Conservation (phyloP, 2,888 invertebrate species). For the Notodonta dromedarius region DNA sequence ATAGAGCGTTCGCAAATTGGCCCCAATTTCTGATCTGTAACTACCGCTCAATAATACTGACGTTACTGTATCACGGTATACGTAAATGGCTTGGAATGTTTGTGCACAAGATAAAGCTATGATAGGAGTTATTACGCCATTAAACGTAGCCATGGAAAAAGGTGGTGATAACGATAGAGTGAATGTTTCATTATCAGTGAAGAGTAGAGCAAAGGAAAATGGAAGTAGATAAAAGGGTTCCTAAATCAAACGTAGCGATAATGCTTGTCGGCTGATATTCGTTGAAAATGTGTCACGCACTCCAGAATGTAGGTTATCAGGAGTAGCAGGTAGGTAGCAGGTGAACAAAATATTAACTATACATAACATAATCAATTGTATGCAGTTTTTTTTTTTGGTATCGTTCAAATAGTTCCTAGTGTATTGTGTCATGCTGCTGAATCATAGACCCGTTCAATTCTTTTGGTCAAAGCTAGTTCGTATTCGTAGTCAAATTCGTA, state of each 20-base stretch:
- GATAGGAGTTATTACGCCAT: slow-evolving; percentile 29
- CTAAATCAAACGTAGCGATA: slow-evolving; percentile 48
- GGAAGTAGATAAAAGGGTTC: slow-evolving; percentile 25
- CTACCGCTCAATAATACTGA: slow-evolving; percentile 32
- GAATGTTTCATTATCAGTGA: slow-evolving; percentile 28
- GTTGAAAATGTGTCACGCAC: slow-evolving; percentile 67
- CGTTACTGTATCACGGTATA: slow-evolving; percentile 14
- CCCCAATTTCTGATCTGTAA: slow-evolving; percentile 55
- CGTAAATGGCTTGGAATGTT: slow-evolving; percentile 32
- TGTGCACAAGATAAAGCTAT: slow-evolving; percentile 20
- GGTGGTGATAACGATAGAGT: slow-evolving; percentile 30
- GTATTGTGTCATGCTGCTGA: slow-evolving; percentile 4
- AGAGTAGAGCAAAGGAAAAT: slow-evolving; percentile 33
- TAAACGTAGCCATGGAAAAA: slow-evolving; percentile 19
- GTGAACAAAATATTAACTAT: slow-evolving; percentile 41
- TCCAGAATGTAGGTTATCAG: slow-evolving; percentile 48
- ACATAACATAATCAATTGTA: slow-evolving; percentile 30
- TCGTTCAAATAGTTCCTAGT: not conserved
- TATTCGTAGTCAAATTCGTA: not conserved
- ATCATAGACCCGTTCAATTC: not conserved
- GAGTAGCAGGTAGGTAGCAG: slow-evolving; percentile 39
- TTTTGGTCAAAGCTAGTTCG: not conserved
- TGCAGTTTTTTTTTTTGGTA: not conserved
- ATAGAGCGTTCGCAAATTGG: slow-evolving; percentile 62
- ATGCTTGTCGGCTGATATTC: slow-evolving; percentile 54